A percentile compares a stretch with the other conserved stretches of the same genome.
Evolutionary conservation across 2,113 vertebrate species (phyloP).

Genomic region (Canis aureus): DNA sequence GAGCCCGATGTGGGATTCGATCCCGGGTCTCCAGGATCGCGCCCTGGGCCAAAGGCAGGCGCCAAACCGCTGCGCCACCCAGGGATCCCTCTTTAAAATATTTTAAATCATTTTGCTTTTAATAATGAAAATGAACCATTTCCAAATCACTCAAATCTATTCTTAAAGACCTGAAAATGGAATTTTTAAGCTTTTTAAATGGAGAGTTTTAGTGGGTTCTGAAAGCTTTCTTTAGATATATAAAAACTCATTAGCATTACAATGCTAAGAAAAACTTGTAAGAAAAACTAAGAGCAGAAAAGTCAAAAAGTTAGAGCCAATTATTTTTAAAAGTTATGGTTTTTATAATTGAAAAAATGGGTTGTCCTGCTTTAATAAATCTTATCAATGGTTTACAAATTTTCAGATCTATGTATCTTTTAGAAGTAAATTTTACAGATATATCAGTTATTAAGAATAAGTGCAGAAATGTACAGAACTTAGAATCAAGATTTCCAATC

Average conservation of each 20-base stretch:
- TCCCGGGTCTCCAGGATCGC: no score
- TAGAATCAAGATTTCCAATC: not conserved
- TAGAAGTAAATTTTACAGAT: not conserved
- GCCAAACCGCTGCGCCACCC: no score
- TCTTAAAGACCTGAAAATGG: not conserved
- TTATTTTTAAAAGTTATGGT: not conserved
- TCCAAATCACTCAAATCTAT: constrained; percentile 42
- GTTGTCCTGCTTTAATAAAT: not conserved
- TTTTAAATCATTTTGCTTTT: constrained; percentile 51
- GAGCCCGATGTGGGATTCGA: no score
- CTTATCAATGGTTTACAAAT: not conserved
- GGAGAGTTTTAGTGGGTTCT: constrained; percentile 26
- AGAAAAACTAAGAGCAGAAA: constrained; percentile 8
- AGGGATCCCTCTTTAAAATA: not conserved
- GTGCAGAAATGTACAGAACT: not conserved
- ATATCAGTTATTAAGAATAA: not conserved
- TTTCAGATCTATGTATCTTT: not conserved
- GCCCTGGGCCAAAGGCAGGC: no score
- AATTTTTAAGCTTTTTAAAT: constrained; percentile 38
- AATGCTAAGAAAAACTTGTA: not conserved
- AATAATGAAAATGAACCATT: constrained; percentile 55
- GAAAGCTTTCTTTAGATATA: constrained; percentile 19
- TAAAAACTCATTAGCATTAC: not conserved
- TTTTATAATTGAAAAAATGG: not conserved
- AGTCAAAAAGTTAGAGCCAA: not conserved